Conservation (phyloP, 1,140 invertebrate genomes). For the Drosophila dunni region DNA sequence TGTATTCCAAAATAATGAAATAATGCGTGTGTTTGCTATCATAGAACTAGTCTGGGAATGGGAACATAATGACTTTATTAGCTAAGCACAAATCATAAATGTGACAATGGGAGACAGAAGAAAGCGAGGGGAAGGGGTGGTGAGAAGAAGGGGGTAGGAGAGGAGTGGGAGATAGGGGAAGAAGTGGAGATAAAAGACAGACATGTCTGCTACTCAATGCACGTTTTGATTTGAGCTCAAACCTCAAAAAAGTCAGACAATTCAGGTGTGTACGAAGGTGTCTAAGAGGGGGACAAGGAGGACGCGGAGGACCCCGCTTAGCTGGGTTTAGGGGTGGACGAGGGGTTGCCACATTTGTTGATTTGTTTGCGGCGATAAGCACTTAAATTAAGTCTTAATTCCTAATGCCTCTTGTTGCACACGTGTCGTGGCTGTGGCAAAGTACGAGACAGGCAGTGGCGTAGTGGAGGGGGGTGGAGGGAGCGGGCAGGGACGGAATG, state of each 20-base stretch:
- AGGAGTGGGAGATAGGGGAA: too few relatives aligned
- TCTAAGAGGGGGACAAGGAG: not conserved
- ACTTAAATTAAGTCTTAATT: conserved; percentile 85
- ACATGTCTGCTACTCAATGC: not conserved
- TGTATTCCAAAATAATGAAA: conserved; percentile 24
- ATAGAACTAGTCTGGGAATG: conserved; percentile 4
- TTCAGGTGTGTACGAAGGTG: conserved; percentile 1
- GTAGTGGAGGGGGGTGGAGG: not conserved
- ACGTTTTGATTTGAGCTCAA: not conserved
- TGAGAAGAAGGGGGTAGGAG: too few relatives aligned
- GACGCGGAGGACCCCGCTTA: too few relatives aligned
- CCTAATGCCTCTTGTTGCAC: conserved; percentile 83
- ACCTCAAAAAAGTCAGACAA: conserved; percentile 4
- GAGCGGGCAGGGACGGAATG: too few relatives aligned
- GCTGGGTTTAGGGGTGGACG: not conserved
- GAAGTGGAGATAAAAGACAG: not conserved
- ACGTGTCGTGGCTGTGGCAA: conserved; percentile 69
- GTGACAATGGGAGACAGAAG: conserved; percentile 45
- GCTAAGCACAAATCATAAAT: conserved; percentile 65
- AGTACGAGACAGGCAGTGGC: conserved; percentile 1
- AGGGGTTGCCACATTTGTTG: conserved; percentile 44
- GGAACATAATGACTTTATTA: conserved; percentile 74
- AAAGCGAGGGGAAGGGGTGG: not conserved
- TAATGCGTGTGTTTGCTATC: conserved; percentile 46
- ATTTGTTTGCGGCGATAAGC: conserved; percentile 84